phyloP scores from a whole-genome alignment of 2,797 vertebrate species.

The Ispidina picta region DNA sequence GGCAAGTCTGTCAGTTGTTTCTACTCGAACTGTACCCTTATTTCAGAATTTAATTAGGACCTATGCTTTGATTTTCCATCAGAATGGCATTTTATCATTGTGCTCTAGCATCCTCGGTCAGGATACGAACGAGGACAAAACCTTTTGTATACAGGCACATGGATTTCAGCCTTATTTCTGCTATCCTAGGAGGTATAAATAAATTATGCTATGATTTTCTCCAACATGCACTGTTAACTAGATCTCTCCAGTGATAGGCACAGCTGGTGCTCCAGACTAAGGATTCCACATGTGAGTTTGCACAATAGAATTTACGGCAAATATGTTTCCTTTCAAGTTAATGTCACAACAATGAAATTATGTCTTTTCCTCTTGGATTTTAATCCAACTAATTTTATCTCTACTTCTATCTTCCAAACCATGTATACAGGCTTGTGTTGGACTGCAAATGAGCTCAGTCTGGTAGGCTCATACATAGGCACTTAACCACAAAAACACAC shows the following conservation, averaged over 20 bases:
- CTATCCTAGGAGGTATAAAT: neutral
- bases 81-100: too few species aligned
- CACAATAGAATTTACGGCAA: neutral
- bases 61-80: too few species aligned
- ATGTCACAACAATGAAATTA: neutral
- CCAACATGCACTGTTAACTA: constrained; percentile 1
- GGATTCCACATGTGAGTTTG: neutral
- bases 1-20: too few species aligned
- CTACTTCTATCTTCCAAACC: neutral
- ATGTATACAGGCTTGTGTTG: neutral
- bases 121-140: too few species aligned
- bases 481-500: neutral
- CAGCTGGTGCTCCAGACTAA: constrained; percentile 18
- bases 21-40: too few species aligned
- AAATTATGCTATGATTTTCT: constrained; percentile 17
- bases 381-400: constrained; percentile 46
- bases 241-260: neutral
- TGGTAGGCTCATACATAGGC: neutral
- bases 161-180: too few species aligned
- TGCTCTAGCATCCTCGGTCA: too few species aligned
- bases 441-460: neutral
- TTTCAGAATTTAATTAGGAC: too few species aligned
- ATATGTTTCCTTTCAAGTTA: neutral
- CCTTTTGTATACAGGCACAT: too few species aligned
- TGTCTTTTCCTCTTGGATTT: neutral